These are phyloP conservation scores for Tortricodes alternella DNA, from an alignment of 2,888 invertebrate species.

Conservation along the genomic window DNA sequence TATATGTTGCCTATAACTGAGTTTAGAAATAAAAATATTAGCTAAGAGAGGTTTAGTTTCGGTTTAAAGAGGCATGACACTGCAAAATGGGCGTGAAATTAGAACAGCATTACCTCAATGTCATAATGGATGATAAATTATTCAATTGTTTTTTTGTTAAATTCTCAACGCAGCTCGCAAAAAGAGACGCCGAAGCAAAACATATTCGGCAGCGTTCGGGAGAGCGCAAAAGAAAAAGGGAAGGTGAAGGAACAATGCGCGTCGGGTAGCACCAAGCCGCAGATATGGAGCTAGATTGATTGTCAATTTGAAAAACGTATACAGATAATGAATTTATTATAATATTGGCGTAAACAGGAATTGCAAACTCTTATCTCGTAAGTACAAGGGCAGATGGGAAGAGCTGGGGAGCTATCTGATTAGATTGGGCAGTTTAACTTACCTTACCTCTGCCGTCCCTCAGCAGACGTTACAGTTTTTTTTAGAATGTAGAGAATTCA, in stretches of 20 bases:
- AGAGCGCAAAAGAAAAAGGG: constrained; percentile 35
- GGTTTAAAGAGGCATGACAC: background rate
- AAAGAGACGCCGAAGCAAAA: constrained; percentile 52
- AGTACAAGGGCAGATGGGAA: too few relatives aligned
- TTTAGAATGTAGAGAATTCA: too few relatives aligned
- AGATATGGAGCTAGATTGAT: constrained; percentile 57
- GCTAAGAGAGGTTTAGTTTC: background rate
- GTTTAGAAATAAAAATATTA: background rate
- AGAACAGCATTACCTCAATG: background rate
- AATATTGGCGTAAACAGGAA: constrained; percentile 27
- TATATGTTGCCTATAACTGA: too few relatives aligned
- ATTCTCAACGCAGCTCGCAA: constrained; percentile 56
- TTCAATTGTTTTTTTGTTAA: constrained; percentile 8
- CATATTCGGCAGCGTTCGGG: constrained; percentile 50
- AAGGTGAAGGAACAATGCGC: constrained; percentile 54
- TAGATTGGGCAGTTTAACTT: too few relatives aligned
- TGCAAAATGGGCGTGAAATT: background rate
- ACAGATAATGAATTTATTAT: constrained; percentile 18
- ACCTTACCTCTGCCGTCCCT: too few relatives aligned
- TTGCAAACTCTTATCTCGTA: background rate
- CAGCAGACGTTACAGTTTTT: too few relatives aligned
- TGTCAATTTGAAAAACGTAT: constrained; percentile 19
- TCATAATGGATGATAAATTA: background rate
- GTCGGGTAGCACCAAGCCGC: constrained; percentile 57
- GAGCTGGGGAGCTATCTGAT: too few relatives aligned